Conservation (phyloP, 92 coral and sea anemone genomes). For the Diadumene lineata region DNA sequence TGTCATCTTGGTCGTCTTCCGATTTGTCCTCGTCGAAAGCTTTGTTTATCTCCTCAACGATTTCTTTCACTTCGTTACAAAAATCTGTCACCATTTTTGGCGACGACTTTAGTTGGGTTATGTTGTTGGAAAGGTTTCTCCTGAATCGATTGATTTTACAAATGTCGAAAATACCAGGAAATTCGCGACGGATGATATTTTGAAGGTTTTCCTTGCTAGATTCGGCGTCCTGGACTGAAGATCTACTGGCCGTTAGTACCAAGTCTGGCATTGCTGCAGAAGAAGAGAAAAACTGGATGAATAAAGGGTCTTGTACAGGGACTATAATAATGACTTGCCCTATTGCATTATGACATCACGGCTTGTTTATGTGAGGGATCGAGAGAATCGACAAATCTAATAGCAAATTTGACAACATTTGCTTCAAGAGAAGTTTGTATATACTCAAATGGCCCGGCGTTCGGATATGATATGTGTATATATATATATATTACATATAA, state of each 20-base stretch:
- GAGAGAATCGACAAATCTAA: too few relatives aligned
- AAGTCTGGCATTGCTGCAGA: slow-evolving; percentile 66
- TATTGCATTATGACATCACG: too few relatives aligned
- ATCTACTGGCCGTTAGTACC: slow-evolving; percentile 45
- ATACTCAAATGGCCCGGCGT: too few relatives aligned
- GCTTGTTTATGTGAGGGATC: too few relatives aligned
- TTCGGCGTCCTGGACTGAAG: slow-evolving; percentile 49
- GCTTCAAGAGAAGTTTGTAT: too few relatives aligned
- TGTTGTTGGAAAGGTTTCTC: slow-evolving; percentile 56
- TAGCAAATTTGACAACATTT: too few relatives aligned
- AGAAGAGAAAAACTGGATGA: too few relatives aligned
- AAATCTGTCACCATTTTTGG: slow-evolving; percentile 75
- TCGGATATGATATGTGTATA: too few relatives aligned
- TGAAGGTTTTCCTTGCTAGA: slow-evolving; percentile 34
- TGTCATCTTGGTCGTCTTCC: slow-evolving; percentile 8
- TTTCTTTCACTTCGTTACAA: slow-evolving; percentile 48
- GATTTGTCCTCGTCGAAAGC: slow-evolving; percentile 27
- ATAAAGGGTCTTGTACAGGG: too few relatives aligned
- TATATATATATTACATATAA: too few relatives aligned
- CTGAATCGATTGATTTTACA: slow-evolving; percentile 48
- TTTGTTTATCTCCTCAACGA: slow-evolving; percentile 51
- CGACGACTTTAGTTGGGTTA: slow-evolving; percentile 54
- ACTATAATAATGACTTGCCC: too few relatives aligned
- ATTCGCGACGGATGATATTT: slow-evolving; percentile 46
- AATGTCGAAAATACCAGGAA: slow-evolving; percentile 50